Percentiles rank a stretch among this genome's conserved stretches.
Evolutionary conservation across 2,797 vertebrate species (phyloP).

Genomic region (Channallabes apus): DNA sequence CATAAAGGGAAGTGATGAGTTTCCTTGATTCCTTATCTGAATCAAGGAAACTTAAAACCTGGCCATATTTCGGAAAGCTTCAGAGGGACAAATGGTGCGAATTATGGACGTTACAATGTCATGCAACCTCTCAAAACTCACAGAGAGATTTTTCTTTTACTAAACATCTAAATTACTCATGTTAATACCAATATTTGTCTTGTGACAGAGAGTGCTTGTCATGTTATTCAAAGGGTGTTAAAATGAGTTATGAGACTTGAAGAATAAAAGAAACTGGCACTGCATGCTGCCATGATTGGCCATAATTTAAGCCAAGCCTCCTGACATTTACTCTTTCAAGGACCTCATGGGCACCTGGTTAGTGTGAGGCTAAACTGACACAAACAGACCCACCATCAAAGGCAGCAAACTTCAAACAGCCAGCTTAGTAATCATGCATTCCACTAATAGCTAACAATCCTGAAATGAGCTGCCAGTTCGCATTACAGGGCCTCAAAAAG

Average conservation of each 20-base stretch:
- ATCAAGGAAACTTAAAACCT: background rate
- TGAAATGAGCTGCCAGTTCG: constrained; percentile 69
- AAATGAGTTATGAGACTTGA: background rate
- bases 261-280: background rate
- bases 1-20: constrained; percentile 33
- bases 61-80: background rate
- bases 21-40: constrained; percentile 33
- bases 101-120: constrained; percentile 17
- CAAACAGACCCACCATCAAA: constrained; percentile 66
- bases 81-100: constrained; percentile 25
- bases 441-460: constrained; percentile 72
- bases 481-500: constrained; percentile 65
- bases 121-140: background rate
- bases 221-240: background rate
- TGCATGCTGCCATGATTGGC: constrained; percentile 25
- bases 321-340: constrained; percentile 55
- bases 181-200: constrained; percentile 9
- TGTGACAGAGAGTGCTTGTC: background rate
- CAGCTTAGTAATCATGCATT: constrained; percentile 67
- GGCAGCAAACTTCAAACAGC: constrained; percentile 68
- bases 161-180: background rate
- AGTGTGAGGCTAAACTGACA: constrained; percentile 69
- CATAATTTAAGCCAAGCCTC: constrained; percentile 34
- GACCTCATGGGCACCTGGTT: constrained; percentile 67
- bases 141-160: constrained; percentile 1